Conservation (phyloP, 2,797 vertebrate genomes). For the Pelobates cultripes region DNA sequence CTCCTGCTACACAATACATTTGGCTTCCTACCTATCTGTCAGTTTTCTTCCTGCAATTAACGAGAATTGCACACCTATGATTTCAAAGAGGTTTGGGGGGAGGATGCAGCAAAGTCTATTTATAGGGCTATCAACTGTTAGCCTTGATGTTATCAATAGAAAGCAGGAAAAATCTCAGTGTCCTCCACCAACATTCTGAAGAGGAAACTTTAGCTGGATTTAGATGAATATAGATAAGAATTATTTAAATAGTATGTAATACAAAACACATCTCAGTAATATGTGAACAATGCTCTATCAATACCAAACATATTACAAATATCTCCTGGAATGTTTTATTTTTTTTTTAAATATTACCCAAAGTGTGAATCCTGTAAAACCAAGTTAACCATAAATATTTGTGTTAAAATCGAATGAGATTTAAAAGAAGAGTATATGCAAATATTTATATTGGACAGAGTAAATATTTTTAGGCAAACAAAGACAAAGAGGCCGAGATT, state of each 20-base stretch:
- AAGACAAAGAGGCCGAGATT: too few relatives aligned
- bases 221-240: not conserved
- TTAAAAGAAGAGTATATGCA: too few relatives aligned
- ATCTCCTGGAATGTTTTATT: too few relatives aligned
- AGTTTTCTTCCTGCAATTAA: conserved; percentile 49
- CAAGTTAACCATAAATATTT: too few relatives aligned
- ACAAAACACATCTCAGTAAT: too few relatives aligned
- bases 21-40: conserved; percentile 39
- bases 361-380: too few relatives aligned
- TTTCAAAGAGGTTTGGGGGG: not conserved
- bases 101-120: conserved; percentile 36
- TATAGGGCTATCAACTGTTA: conserved; percentile 35
- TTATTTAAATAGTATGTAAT: not conserved
- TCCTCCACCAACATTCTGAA: not conserved
- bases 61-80: conserved; percentile 27
- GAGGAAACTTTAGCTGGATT: conserved; percentile 1
- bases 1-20: conserved; percentile 50
- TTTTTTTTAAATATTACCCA: too few relatives aligned
- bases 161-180: not conserved
- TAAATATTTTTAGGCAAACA: too few relatives aligned
- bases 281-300: too few relatives aligned
- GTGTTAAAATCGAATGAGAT: too few relatives aligned
- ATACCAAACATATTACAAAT: too few relatives aligned
- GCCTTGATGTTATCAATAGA: conserved; percentile 7
- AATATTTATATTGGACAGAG: too few relatives aligned